Conservation (phyloP, 2,113 vertebrate genomes). For the Clinocottus analis region DNA sequence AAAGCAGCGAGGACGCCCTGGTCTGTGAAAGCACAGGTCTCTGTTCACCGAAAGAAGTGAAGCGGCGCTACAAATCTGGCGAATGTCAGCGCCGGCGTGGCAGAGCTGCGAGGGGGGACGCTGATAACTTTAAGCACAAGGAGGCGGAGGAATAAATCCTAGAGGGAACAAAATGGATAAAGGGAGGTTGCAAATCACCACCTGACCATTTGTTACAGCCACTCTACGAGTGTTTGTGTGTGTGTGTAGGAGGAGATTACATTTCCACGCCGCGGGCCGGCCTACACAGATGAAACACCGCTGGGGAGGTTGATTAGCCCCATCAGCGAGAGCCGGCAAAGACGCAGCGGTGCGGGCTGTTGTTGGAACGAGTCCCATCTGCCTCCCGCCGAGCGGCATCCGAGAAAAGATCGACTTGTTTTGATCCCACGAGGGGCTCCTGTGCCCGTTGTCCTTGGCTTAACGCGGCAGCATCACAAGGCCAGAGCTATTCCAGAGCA, state of each 20-base stretch:
- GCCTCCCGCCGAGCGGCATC: slow-evolving; percentile 28
- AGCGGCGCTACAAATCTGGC: neutral
- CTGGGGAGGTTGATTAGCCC: slow-evolving; percentile 54
- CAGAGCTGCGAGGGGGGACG: slow-evolving; percentile 3
- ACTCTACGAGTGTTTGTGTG: neutral
- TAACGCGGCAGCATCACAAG: neutral
- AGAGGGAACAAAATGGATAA: slow-evolving; percentile 1
- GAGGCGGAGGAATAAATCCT: slow-evolving; percentile 2
- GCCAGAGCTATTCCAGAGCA: neutral
- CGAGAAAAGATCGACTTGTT: slow-evolving; percentile 19
- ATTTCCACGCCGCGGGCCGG: slow-evolving; percentile 10
- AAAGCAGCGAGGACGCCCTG: slow-evolving; percentile 21
- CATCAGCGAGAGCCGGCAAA: slow-evolving; percentile 42
- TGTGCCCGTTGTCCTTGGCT: slow-evolving; percentile 6
- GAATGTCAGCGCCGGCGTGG: neutral
- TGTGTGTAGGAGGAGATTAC: slow-evolving; percentile 39
- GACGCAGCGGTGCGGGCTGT: slow-evolving; percentile 21
- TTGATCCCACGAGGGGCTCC: slow-evolving; percentile 9
- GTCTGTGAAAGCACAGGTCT: slow-evolving; percentile 28
- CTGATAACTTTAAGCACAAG: slow-evolving; percentile 38
- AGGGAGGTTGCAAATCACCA: slow-evolving; percentile 35
- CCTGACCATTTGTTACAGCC: slow-evolving; percentile 27
- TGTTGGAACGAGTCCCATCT: slow-evolving; percentile 40
- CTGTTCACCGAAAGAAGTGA: slow-evolving; percentile 3
- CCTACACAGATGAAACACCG: slow-evolving; percentile 32